phyloP scores from a whole-genome alignment of 2,888 invertebrate species.

The Xestoiulus laeticollis region DNA sequence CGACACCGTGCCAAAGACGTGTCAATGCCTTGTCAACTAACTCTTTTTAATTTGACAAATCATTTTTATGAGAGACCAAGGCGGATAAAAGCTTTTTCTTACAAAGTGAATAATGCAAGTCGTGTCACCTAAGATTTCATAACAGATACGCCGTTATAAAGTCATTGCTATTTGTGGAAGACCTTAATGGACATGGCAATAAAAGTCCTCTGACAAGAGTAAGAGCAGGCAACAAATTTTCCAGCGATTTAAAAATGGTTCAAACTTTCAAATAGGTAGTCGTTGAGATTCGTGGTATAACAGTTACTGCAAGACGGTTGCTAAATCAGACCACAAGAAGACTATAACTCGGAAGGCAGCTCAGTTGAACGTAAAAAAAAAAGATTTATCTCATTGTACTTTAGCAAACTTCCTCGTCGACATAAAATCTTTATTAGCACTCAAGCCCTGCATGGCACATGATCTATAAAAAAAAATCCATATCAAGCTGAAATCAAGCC shows the following conservation, averaged over 20 bases:
- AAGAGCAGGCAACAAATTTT: neutral
- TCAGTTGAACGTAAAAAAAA: neutral
- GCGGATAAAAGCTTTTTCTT: slow-evolving; percentile 11
- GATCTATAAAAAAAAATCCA: neutral
- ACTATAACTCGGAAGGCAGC: neutral
- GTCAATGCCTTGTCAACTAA: slow-evolving; percentile 45
- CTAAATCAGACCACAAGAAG: no score
- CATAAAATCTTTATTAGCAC: neutral
- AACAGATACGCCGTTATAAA: neutral
- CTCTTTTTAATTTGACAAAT: slow-evolving; percentile 50
- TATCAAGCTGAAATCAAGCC: neutral
- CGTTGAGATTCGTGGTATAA: neutral
- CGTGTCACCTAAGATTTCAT: slow-evolving; percentile 30
- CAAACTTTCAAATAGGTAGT: neutral
- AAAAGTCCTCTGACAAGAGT: neutral
- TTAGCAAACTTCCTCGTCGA: neutral
- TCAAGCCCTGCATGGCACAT: neutral
- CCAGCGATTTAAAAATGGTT: neutral
- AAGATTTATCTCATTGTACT: neutral
- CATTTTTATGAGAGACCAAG: slow-evolving; percentile 41
- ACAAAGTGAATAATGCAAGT: neutral
- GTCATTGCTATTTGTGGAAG: neutral
- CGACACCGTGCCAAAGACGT: neutral
- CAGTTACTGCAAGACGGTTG: no score
- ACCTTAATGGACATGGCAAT: neutral